Percentiles rank a stretch among this genome's conserved stretches.
These are phyloP conservation scores for Drosophila gaucha DNA, from an alignment of 2,888 invertebrate genomes.

Conservation along the genomic window DNA sequence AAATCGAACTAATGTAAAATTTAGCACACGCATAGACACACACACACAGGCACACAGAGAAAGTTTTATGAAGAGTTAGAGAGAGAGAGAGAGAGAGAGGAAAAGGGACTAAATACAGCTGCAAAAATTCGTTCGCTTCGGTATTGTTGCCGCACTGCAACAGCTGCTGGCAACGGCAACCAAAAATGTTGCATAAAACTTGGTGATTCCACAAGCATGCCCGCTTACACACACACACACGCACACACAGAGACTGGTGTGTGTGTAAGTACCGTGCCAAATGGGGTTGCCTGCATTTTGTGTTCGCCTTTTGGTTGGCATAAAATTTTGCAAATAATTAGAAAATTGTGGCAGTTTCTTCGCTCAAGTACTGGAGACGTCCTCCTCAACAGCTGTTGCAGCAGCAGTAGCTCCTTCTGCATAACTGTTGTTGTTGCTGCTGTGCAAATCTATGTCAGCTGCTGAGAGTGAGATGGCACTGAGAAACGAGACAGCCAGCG, in stretches of 20 bases:
- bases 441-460: slow-evolving; percentile 60
- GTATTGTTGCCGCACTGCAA: slow-evolving; percentile 59
- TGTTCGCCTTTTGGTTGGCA: slow-evolving; percentile 72
- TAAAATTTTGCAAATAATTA: slow-evolving; percentile 80
- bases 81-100: not conserved
- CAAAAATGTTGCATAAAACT: slow-evolving; percentile 72
- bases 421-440: slow-evolving; percentile 25
- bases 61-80: not conserved
- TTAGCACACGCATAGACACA: slow-evolving; percentile 41
- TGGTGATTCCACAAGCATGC: slow-evolving; percentile 41
- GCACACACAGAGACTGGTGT: not conserved
- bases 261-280: slow-evolving; percentile 17
- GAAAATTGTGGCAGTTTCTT: slow-evolving; percentile 76
- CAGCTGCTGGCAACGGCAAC: slow-evolving; percentile 46
- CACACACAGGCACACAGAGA: slow-evolving; percentile 11
- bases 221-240: not conserved
- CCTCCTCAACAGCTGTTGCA: slow-evolving; percentile 42
- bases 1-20: slow-evolving; percentile 77
- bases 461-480: slow-evolving; percentile 21
- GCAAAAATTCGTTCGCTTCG: slow-evolving; percentile 54
- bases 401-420: slow-evolving; percentile 32
- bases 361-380: slow-evolving; percentile 36
- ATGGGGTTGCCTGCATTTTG: slow-evolving; percentile 32
- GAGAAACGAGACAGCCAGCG: slow-evolving; percentile 29
- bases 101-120: slow-evolving; percentile 39